Conservation (phyloP, 2,113 vertebrate genomes). For the Austrofundulus limnaeus region DNA sequence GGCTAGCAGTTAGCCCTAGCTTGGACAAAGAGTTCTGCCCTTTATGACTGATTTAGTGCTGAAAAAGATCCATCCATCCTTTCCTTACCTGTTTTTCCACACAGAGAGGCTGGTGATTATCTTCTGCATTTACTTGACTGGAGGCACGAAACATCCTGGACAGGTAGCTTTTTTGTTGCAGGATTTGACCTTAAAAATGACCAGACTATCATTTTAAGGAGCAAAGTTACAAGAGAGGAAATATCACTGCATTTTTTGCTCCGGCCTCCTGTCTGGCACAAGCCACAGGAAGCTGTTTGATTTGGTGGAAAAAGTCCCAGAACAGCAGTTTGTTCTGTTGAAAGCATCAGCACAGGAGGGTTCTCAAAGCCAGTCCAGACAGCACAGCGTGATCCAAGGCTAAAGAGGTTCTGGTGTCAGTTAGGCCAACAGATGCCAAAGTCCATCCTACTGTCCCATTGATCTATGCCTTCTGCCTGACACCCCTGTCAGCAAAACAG, state of each 20-base stretch:
- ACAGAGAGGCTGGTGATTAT: no score
- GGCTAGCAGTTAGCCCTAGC: no score
- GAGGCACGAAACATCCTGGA: no score
- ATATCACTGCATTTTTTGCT: not conserved
- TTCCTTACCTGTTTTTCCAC: no score
- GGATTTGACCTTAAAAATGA: no score
- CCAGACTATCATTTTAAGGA: not conserved
- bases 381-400: constrained; percentile 37
- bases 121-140: no score
- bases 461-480: constrained; percentile 49
- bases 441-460: constrained; percentile 32
- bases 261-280: not conserved
- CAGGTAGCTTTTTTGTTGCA: no score
- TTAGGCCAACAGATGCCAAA: constrained; percentile 25
- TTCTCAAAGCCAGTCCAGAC: constrained; percentile 18
- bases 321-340: constrained; percentile 20
- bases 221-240: not conserved
- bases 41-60: no score
- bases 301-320: constrained; percentile 13
- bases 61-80: no score
- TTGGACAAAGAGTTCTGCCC: no score
- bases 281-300: constrained; percentile 4
- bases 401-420: constrained; percentile 28
- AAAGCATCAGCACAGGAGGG: constrained; percentile 27
- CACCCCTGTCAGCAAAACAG: constrained; percentile 42